Evolutionary conservation across 2,797 vertebrate genomes (phyloP), one percentile per base, ranked within the genome.

Genomic region (Falco columbarius): DNA sequence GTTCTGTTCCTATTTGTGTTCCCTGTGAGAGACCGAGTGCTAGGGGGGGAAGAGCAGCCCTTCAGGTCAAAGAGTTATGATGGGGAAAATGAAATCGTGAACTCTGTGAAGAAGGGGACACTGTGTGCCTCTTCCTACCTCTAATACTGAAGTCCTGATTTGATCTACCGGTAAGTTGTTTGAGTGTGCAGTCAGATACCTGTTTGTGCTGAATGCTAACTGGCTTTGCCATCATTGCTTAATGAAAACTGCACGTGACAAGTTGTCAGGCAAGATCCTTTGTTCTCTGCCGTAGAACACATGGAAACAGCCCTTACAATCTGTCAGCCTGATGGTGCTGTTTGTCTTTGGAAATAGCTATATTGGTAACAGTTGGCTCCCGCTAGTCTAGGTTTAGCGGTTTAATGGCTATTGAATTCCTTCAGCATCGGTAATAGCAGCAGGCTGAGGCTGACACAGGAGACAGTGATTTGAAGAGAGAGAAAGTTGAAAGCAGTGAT

Each of bases 341-440:
- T 68, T 93, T 56, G 81, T 77, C 55, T 46, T 67, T 81, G 66
- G 86, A 79, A 89, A n/a, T 17, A 75, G 81, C 67, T 81, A 1
- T 38, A 0, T 47, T 52, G 36, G 38, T 88, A 73, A n/a, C 40
- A 32, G 74, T 55, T 77, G 94, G 93, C 79, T 97, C 79, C 95
- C 4, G 22, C 75, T 75, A 62, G 84, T 88, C 90, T 88, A 22
- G 65, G 36, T 86, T 88, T 81, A 59, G 62, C 6, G 10, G 79
- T 36, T 36, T 97, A 91, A 86, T 92, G 79, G 89, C 90, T 92
- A 81, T 95, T 6, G 68, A 91, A 84, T 88, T 95, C 79, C 81
- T 96, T 55, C 90, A 83, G 90, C 61, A n/a, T 59, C 92, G 42
- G 42, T 81, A 75, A 44, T 10, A 85, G 8, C 27, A 86, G 77